Evolutionary conservation across 92 coral and sea anemone species (phyloP), one percentile per base, ranked within the genome.

Genomic region (Phymanthus crucifer): DNA sequence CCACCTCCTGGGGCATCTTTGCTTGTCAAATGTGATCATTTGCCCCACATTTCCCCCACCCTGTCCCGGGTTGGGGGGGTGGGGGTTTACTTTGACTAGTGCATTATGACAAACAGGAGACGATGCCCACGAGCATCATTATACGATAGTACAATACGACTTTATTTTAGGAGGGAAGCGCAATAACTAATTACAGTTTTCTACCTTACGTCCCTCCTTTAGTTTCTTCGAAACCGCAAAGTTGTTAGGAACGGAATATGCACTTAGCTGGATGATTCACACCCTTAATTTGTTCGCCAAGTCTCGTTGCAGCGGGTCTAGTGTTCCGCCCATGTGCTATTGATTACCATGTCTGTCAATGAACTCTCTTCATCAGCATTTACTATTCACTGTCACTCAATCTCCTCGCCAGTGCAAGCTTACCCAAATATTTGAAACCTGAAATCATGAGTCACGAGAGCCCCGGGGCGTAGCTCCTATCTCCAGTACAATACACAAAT

Each of bases 371-470:
- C 35, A 61, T 61, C 68, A 61, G 1, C n/a, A 18, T 54, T 61
- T 61, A 61, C 17, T n/a, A n/a, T n/a, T n/a, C n/a, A n/a, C n/a
- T n/a, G n/a, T n/a, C n/a, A 43, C 10, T 43, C 68, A 61, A 24
- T 24, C 34, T 8, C 14, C 26, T 23, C 68, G 48, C 10, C 48
- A 17, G 17, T n/a, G n/a, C n/a, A n/a, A 9, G 68, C 32, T 24
- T 61, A 61, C 33, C 33, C 32, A 61, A 61, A 61, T 61, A 61
- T 29, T 61, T 61, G 32, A 9, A 12, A 24, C 68, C 29, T 61
- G 68, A 61, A 61, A 26, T 34, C 26, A 26, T 16, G 16, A 61
- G 68, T 61, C 68, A 61, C 68, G 68, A 61, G 68, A 61, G 68
- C 34, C 68, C 68, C 6, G 3, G 68, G 68, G 68, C 35, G 34